Percentiles rank a stretch among this genome's conserved stretches.
phyloP scores from a whole-genome alignment of 1,140 invertebrate genomes.

The Drosophila ironensis region DNA sequence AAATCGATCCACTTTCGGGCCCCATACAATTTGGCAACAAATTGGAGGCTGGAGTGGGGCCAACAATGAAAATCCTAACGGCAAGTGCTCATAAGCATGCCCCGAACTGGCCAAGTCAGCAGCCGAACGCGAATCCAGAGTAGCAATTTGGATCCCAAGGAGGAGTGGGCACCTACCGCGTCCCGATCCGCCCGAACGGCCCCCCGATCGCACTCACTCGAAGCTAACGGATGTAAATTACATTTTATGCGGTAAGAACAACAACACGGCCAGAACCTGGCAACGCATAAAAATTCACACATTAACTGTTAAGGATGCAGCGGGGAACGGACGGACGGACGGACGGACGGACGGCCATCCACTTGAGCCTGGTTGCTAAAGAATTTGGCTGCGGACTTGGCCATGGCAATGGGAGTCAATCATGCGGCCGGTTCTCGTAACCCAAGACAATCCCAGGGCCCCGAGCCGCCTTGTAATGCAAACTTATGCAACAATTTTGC shows the following conservation, averaged over 20 bases:
- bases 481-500: conserved; percentile 77
- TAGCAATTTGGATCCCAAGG: conserved; percentile 43
- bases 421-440: conserved; percentile 57
- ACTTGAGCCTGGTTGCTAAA: conserved; percentile 20
- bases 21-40: conserved; percentile 43
- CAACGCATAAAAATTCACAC: conserved; percentile 80
- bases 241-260: conserved; percentile 77
- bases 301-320: conserved; percentile 75
- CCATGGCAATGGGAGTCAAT: conserved; percentile 75
- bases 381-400: conserved; percentile 39
- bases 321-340: conserved; percentile 2
- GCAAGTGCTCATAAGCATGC: conserved; percentile 55
- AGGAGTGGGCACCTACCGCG: neutral
- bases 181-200: neutral
- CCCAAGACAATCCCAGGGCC: conserved; percentile 1
- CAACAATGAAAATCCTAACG: conserved; percentile 70
- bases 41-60: conserved; percentile 25
- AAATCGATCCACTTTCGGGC: conserved; percentile 13
- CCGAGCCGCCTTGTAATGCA: conserved; percentile 35
- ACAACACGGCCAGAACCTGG: conserved; percentile 67
- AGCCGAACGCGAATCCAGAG: conserved; percentile 54
- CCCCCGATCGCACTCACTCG: conserved; percentile 16
- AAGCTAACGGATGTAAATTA: conserved; percentile 79
- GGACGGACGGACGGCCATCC: neutral
- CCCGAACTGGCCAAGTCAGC: conserved; percentile 4